A percentile compares a stretch with the other conserved stretches of the same genome.
Evolutionary conservation across 2,113 vertebrate species (phyloP).

Genomic region (Zosterops lateralis): DNA sequence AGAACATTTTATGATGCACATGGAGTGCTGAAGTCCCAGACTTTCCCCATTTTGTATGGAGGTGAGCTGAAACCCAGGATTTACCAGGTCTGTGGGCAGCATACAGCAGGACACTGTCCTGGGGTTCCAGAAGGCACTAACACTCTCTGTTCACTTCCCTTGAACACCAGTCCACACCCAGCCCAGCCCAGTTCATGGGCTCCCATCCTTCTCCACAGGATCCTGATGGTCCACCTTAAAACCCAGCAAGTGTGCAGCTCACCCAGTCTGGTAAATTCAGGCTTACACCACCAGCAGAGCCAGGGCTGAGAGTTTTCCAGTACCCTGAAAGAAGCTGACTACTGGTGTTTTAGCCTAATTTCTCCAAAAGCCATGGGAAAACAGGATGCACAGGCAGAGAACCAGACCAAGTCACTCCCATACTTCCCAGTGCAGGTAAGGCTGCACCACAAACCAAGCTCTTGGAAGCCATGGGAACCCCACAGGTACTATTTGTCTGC

Average conservation of each 20-base stretch:
- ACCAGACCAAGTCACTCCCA: background rate
- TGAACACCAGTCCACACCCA: background rate
- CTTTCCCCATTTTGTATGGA: background rate
- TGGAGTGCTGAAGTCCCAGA: background rate
- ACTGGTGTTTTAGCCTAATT: background rate
- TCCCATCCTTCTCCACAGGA: background rate
- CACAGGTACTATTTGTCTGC: fast-evolving
- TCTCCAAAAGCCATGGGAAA: background rate
- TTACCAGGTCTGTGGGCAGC: background rate
- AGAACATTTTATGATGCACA: fast-evolving
- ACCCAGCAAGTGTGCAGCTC: background rate
- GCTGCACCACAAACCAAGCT: background rate
- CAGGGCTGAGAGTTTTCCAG: background rate
- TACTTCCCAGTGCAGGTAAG: background rate
- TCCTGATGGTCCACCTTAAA: background rate
- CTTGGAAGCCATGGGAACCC: background rate
- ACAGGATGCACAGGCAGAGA: background rate
- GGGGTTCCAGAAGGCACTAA: background rate
- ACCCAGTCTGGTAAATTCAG: background rate
- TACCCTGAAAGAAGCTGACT: background rate
- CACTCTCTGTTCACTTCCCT: background rate
- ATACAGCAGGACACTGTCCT: background rate
- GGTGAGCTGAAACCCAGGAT: background rate
- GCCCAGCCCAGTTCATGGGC: background rate
- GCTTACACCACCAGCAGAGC: background rate